These are phyloP conservation scores for Liasis olivaceus DNA, from an alignment of 2,797 vertebrate genomes.

Conservation along the genomic window DNA sequence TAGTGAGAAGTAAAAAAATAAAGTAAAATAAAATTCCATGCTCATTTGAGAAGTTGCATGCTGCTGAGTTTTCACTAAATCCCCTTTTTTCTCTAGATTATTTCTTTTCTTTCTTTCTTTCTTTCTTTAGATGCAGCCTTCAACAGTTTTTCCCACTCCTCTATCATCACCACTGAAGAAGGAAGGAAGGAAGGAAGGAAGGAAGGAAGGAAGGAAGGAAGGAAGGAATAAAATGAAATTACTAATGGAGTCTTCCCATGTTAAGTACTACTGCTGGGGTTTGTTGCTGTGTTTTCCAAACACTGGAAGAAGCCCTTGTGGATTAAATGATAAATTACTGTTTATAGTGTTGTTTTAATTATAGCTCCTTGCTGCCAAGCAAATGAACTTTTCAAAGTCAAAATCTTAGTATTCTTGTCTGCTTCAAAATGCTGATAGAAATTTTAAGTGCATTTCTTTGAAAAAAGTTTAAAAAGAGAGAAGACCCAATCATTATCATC, in stretches of 20 bases:
- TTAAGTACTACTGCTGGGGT: background rate
- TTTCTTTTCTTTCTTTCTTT: background rate
- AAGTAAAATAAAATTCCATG: background rate
- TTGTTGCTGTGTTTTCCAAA: conserved; percentile 20
- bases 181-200: background rate
- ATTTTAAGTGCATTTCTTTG: conserved; percentile 8
- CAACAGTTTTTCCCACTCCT: background rate
- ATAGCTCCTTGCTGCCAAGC: conserved; percentile 14
- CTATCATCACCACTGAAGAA: background rate
- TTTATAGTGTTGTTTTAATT: conserved; percentile 27
- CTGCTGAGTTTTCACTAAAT: background rate
- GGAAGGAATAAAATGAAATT: conserved; percentile 2
- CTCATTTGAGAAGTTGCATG: background rate
- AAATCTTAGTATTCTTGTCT: conserved; percentile 10
- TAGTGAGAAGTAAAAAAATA: background rate
- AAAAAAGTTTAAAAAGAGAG: background rate
- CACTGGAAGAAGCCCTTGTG: background rate
- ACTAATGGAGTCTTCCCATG: conserved; percentile 13
- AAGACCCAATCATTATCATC: background rate
- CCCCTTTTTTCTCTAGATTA: background rate
- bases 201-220: background rate
- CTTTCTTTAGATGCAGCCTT: background rate
- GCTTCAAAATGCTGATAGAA: background rate
- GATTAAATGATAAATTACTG: conserved; percentile 22
- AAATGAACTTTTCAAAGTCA: conserved; percentile 35